Conservation (phyloP, 2,888 invertebrate species). For the Entomobrya multifasciata region DNA sequence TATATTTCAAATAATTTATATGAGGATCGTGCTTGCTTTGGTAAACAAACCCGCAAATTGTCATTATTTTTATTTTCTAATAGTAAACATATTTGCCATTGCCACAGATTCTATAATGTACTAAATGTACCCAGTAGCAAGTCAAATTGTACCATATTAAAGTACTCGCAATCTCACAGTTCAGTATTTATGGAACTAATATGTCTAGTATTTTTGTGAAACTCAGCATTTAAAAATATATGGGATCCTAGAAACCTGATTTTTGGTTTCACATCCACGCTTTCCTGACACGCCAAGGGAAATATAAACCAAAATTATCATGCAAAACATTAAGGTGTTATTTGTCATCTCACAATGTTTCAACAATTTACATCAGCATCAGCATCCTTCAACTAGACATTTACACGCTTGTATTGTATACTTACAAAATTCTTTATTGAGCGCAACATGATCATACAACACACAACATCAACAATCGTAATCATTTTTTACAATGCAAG, state of each 20-base stretch:
- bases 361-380: background rate
- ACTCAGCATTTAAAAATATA: background rate
- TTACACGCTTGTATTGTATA: constrained; percentile 37
- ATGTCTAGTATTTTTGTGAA: constrained; percentile 9
- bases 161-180: no score
- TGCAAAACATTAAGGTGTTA: background rate
- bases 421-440: background rate
- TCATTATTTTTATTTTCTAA: constrained; percentile 50
- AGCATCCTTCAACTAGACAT: constrained; percentile 7
- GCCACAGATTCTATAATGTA: background rate
- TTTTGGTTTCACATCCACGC: constrained; percentile 16
- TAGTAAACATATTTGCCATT: background rate
- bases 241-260: constrained; percentile 53
- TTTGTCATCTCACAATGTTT: background rate
- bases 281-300: background rate
- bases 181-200: no score
- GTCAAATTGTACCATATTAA: no score
- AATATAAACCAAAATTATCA: constrained; percentile 10
- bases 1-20: constrained; percentile 64
- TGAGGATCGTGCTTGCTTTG: constrained; percentile 62
- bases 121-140: constrained; percentile 17
- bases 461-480: constrained; percentile 9
- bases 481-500: no score
- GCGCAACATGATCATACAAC: constrained; percentile 12
- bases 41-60: constrained; percentile 71